phyloP scores from a whole-genome alignment of 92 coral and sea anemone genomes.

The Bergia puertoricense region DNA sequence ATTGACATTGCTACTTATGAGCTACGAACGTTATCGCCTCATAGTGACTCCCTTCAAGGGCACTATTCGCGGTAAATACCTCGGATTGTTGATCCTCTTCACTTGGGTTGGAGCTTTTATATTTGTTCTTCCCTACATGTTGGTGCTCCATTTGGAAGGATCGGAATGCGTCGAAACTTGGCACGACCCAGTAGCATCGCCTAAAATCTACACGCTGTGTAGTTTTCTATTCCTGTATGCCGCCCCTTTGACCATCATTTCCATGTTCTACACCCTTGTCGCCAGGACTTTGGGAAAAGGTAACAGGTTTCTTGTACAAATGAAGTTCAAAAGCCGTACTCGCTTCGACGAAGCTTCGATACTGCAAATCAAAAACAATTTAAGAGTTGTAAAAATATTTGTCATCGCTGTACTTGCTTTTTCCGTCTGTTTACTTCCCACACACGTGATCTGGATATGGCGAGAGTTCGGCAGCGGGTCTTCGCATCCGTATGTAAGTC shows the following conservation, averaged over 20 bases:
- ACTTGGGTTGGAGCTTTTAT: slow-evolving; percentile 61
- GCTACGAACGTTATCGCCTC: slow-evolving; percentile 68
- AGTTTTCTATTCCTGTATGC: slow-evolving; percentile 34
- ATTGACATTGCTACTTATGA: slow-evolving; percentile 69
- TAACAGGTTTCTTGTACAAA: slow-evolving; percentile 8
- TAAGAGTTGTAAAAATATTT: slow-evolving; percentile 43
- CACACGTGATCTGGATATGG: slow-evolving; percentile 59
- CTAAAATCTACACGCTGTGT: slow-evolving; percentile 23
- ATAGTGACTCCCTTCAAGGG: slow-evolving; percentile 73
- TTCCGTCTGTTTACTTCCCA: slow-evolving; percentile 51
- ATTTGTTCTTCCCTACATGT: slow-evolving; percentile 59
- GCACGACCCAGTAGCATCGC: slow-evolving; percentile 48
- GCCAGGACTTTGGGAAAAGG: slow-evolving; percentile 25
- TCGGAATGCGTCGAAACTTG: slow-evolving; percentile 57
- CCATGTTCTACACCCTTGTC: slow-evolving; percentile 38
- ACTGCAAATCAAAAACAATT: slow-evolving; percentile 40
- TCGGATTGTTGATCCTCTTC: slow-evolving; percentile 44
- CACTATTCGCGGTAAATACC: slow-evolving; percentile 44
- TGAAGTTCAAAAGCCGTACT: slow-evolving; percentile 7
- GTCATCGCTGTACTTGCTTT: slow-evolving; percentile 53
- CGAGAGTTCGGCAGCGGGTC: slow-evolving; percentile 44
- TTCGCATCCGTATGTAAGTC: slow-evolving; percentile 20
- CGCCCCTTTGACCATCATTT: slow-evolving; percentile 35
- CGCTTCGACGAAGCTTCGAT: slow-evolving; percentile 21
- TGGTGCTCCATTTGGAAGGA: slow-evolving; percentile 44